Evolutionary conservation across 2,888 invertebrate genomes (phyloP).

Genomic region (Limenitis camilla): DNA sequence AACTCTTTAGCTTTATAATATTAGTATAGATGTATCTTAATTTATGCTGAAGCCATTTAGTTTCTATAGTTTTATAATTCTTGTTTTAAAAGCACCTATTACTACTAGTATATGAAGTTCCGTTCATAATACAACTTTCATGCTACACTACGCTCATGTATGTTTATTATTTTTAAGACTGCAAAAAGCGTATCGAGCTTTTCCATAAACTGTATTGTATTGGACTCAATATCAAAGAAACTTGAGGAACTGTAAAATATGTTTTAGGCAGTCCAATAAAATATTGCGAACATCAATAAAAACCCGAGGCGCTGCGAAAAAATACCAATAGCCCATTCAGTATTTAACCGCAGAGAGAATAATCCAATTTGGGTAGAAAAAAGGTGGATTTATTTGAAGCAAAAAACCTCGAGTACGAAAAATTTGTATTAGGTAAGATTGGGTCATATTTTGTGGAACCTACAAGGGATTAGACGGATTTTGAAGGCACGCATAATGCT

Average conservation of each 20-base stretch:
- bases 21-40: too few species aligned
- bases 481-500: constrained; percentile 22
- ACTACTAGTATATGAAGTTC: too few species aligned
- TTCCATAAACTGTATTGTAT: too few species aligned
- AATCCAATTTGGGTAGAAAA: constrained; percentile 26
- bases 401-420: constrained; percentile 22
- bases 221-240: too few species aligned
- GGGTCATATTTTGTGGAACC: constrained; percentile 28
- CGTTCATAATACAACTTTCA: too few species aligned
- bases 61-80: too few species aligned
- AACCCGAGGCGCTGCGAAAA: constrained; percentile 21
- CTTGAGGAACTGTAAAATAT: constrained; percentile 18
- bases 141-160: too few species aligned
- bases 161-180: too few species aligned
- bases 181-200: too few species aligned
- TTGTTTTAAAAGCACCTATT: too few species aligned
- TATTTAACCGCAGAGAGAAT: constrained; percentile 27
- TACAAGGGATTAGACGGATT: constrained; percentile 28
- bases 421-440: constrained; percentile 24
- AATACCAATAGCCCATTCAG: constrained; percentile 24
- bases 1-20: too few species aligned
- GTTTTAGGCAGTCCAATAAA: constrained; percentile 23
- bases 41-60: too few species aligned
- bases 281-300: constrained; percentile 27
- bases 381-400: constrained; percentile 25